Evolutionary conservation across 2,888 invertebrate species (phyloP), one percentile per base, ranked within the genome.

Genomic region (Drosophila infuscata): DNA sequence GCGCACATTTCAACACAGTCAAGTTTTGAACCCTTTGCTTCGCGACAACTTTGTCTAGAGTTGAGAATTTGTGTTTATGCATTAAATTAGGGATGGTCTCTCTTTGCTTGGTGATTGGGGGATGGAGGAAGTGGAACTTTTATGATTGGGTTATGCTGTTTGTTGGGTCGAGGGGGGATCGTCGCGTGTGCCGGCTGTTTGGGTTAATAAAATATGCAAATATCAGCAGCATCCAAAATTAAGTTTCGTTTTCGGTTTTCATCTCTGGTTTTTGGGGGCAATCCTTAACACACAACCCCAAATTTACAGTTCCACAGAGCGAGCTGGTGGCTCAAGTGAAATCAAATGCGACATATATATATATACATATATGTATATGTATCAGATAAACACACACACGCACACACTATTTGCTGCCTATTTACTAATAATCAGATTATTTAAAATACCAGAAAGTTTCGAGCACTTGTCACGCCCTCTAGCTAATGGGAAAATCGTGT

Each of bases 141-240:
- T 88, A 79, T 85, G 89, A 85, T 85, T 85, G 89, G 87, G 82
- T 87, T 89, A 84, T 67, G 69, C 71, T 71, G 73, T 65, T 73
- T 74, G 70, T 51, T 46, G 74, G 73, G 77, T 54, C 63, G 64
- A 54, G 3, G 33, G 33, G 9, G 36, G 36, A 5, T 15, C 32
- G 85, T 43, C 61, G 66, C 82, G 79, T 79, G 70, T 70, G 83
- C 76, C 87, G 78, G 76, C 87, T 88, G 88, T 73, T 88, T 79
- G 74, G 75, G 85, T 89, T 85, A 87, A 85, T 89, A 85, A 85
- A 85, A 85, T 85, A 85, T 85, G 89, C 87, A 85, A 85, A 85
- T 87, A 77, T 87, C 67, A n/a, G n/a, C 70, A 70, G 66, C 79
- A 76, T 70, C 62, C 79, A 81, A 85, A 85, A 89, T 85, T 85